phyloP scores from a whole-genome alignment of 2,888 invertebrate species.

The Microplitis deprimator region DNA sequence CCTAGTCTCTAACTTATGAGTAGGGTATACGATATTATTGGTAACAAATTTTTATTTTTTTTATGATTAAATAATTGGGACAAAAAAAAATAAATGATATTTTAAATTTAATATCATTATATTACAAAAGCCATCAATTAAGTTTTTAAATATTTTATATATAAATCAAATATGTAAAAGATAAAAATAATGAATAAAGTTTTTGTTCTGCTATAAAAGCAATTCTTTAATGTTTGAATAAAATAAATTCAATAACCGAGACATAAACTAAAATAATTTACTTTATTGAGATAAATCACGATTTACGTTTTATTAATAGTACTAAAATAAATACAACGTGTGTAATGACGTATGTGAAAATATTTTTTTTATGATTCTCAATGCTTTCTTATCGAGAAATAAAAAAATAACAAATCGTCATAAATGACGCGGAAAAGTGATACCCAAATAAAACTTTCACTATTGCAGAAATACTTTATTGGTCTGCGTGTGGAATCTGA shows the following conservation, averaged over 20 bases:
- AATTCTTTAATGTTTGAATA: too few relatives aligned
- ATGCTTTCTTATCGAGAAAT: neutral
- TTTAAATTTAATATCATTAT: too few relatives aligned
- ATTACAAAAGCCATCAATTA: too few relatives aligned
- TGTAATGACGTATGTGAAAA: slow-evolving; percentile 8
- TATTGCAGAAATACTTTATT: slow-evolving; percentile 1
- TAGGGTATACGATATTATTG: slow-evolving; percentile 45
- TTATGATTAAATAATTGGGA: neutral
- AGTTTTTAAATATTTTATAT: too few relatives aligned
- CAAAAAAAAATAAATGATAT: too few relatives aligned
- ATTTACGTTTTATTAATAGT: neutral
- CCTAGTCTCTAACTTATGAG: slow-evolving; percentile 36
- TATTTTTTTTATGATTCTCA: neutral
- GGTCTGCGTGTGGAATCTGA: neutral
- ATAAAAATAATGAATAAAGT: too few relatives aligned
- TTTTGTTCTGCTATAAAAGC: too few relatives aligned
- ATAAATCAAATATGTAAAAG: too few relatives aligned
- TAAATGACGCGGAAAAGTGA: neutral
- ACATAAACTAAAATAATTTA: neutral
- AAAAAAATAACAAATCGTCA: neutral
- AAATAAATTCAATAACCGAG: neutral
- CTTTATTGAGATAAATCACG: neutral
- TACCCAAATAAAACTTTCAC: neutral
- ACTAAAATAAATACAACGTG: slow-evolving; percentile 6
- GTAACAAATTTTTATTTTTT: slow-evolving; percentile 5